Evolutionary conservation across 1,140 invertebrate species (phyloP), one percentile per base, ranked within the genome.

Genomic region (Drosophila sp.): DNA sequence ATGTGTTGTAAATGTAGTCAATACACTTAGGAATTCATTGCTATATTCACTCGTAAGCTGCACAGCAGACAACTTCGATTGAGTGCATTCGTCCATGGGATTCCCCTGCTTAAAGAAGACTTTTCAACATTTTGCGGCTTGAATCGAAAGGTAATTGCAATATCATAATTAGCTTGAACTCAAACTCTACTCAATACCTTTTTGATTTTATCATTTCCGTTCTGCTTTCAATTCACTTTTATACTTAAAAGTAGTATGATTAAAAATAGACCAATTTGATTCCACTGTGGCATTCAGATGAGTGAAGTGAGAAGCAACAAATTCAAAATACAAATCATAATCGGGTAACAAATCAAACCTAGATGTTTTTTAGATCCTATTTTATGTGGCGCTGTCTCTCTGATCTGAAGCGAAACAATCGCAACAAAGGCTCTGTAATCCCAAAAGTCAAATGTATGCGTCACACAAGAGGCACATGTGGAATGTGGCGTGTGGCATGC

Each of bases 291-390:
- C 21, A 1, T 21, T 4, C 21, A 21, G 21, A 21, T 21, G 21
- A 21, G 14, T 13, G 36, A 71, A 46, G 61, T 54, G 50, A n/a
- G 34, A 64, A 48, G 40, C 34, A 18, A 16, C 25, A 54, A 21
- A 66, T 29, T 69, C 34, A 43, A 75, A 78, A 78, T 78, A 76
- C 82, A 84, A 87, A 84, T 87, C 81, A 84, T 87, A 81, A 81
- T 81, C 81, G 65, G 66, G 62, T 59, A 87, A 81, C 70, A 84
- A 87, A 84, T 81, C 82, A 86, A 78, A 86, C 69, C 56, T 61
- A 78, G 36, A 59, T 76, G 57, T 64, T 34, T 46, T 41, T 56
- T 69, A 66, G 56, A 59, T 41, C 59, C 45, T 58, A 63, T 74
- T 86, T 86, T 80, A 84, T 71, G 80, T 40, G 25, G 29, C 40